A percentile compares a stretch with the other conserved stretches of the same genome.
These are phyloP conservation scores for Chymomyza caudatula DNA, from an alignment of 2,888 invertebrate species.

Conservation along the genomic window DNA sequence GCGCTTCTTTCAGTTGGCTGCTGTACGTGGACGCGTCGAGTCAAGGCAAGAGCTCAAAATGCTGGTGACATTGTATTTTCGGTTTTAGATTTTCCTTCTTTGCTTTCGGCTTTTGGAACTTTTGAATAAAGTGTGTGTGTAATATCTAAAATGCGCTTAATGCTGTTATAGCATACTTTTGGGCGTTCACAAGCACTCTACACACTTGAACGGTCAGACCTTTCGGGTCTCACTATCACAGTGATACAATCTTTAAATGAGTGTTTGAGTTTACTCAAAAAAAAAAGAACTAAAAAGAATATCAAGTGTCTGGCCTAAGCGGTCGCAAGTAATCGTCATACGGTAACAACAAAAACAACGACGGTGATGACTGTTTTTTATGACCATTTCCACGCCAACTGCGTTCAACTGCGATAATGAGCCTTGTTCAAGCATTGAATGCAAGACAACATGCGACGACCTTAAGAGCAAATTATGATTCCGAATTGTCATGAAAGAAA, in stretches of 20 bases:
- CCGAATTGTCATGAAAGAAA: slow-evolving; percentile 13
- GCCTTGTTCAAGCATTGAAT: slow-evolving; percentile 18
- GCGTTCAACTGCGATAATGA: slow-evolving; percentile 64
- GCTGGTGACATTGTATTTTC: neutral
- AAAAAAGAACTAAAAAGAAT: slow-evolving; percentile 28
- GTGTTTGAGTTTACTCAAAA: slow-evolving; percentile 46
- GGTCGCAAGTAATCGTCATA: slow-evolving; percentile 18
- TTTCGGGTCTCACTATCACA: slow-evolving; percentile 38
- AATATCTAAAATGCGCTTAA: neutral
- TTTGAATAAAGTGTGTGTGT: neutral
- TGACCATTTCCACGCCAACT: slow-evolving; percentile 61
- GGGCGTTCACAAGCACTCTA: slow-evolving; percentile 30
- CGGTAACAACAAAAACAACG: slow-evolving; percentile 24
- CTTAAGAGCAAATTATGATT: slow-evolving; percentile 65
- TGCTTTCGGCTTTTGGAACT: neutral
- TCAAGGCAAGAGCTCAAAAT: neutral
- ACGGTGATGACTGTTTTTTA: slow-evolving; percentile 46
- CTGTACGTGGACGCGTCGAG: slow-evolving; percentile 58
- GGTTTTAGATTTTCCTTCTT: neutral
- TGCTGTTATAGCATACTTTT: slow-evolving; percentile 35
- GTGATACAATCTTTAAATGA: slow-evolving; percentile 61
- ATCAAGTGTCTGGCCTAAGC: neutral
- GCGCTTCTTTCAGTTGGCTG: slow-evolving; percentile 68
- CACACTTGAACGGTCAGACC: slow-evolving; percentile 50
- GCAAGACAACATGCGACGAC: slow-evolving; percentile 33